phyloP scores from a whole-genome alignment of 2,888 invertebrate genomes.

The Eristalis pertinax region DNA sequence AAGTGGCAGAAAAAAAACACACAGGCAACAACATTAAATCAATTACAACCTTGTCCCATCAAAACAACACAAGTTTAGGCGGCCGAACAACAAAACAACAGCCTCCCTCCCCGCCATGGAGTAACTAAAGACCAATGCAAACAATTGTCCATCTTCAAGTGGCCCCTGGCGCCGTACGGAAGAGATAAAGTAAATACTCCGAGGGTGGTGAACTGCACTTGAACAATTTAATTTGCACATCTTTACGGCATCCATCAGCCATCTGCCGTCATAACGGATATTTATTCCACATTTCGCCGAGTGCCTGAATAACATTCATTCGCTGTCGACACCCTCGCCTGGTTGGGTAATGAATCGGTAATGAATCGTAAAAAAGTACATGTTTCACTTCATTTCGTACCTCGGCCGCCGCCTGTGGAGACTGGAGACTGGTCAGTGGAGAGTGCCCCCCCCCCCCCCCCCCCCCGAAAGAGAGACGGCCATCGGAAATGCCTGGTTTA shows the following conservation, averaged over 20 bases:
- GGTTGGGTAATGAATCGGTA: constrained; percentile 35
- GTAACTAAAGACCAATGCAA: neutral
- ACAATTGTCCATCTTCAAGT: neutral
- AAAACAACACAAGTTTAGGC: too few relatives aligned
- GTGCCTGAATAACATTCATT: neutral
- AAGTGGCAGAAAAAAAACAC: too few relatives aligned
- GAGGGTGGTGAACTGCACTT: neutral
- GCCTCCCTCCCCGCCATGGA: too few relatives aligned
- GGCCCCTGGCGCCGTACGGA: neutral
- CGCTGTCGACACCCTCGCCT: too few relatives aligned
- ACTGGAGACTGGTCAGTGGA: too few relatives aligned
- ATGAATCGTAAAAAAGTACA: constrained; percentile 17
- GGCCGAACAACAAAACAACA: too few relatives aligned
- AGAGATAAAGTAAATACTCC: neutral
- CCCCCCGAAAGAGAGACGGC: constrained; percentile 12
- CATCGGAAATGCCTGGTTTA: constrained; percentile 1
- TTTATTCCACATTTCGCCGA: neutral
- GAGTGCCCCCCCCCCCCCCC: neutral
- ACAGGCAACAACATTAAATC: neutral
- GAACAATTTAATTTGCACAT: neutral
- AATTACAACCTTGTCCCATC: neutral
- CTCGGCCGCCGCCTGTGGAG: neutral
- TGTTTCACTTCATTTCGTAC: constrained; percentile 50
- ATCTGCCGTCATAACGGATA: neutral
- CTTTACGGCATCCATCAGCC: neutral